Percentiles rank a stretch among this genome's conserved stretches.
These are phyloP conservation scores for Tetrax tetrax DNA, from an alignment of 2,113 vertebrate genomes.

Conservation along the genomic window DNA sequence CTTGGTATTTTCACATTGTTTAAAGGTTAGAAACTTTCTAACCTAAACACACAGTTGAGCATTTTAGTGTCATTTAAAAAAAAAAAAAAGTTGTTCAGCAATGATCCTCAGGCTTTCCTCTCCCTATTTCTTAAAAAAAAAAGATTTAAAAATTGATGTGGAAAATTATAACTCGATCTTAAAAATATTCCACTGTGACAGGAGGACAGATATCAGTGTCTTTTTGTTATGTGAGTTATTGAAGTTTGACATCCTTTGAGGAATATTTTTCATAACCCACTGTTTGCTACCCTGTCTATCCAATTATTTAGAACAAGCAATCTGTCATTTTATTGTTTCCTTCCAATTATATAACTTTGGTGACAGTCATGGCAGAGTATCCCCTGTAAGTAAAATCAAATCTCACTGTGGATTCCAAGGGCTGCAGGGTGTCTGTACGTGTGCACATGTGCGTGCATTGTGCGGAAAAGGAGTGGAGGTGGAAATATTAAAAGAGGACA, in stretches of 20 bases:
- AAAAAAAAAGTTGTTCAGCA: background rate
- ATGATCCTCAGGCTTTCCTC: background rate
- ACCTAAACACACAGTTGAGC: constrained; percentile 17
- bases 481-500: constrained; percentile 1
- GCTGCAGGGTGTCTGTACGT: background rate
- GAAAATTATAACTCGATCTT: constrained; percentile 57
- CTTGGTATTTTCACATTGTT: constrained; percentile 11
- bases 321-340: constrained; percentile 75
- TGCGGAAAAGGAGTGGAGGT: background rate
- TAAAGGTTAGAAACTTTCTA: constrained; percentile 52
- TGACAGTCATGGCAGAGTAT: constrained; percentile 65
- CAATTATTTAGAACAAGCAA: constrained; percentile 77
- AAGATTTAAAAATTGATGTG: constrained; percentile 41
- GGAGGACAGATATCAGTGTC: constrained; percentile 51
- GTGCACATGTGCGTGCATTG: background rate
- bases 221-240: constrained; percentile 67
- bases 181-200: constrained; percentile 31
- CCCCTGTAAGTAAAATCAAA: constrained; percentile 41
- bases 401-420: background rate
- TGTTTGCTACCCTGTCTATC: constrained; percentile 67
- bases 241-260: constrained; percentile 68
- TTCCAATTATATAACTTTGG: constrained; percentile 73
- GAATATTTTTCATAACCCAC: constrained; percentile 74
- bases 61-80: background rate
- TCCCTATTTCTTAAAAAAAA: background rate